A percentile compares a stretch with the other conserved stretches of the same genome.
Conservation (phyloP, 1,140 invertebrate genomes). For the Lasaia peninsularis region DNA sequence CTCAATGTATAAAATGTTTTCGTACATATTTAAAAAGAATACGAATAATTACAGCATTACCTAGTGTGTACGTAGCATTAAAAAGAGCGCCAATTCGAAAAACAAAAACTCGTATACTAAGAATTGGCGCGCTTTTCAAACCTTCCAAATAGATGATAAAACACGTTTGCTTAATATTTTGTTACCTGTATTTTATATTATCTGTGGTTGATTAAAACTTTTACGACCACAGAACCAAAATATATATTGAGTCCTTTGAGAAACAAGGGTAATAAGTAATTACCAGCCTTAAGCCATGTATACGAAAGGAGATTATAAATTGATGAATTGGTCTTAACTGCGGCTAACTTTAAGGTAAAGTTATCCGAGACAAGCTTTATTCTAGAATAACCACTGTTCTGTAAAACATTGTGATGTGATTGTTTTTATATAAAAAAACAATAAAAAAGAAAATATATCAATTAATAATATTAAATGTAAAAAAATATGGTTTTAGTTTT, state of each 20-base stretch:
- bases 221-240: conserved; percentile 34
- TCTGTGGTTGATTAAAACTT: conserved; percentile 19
- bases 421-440: conserved; percentile 26
- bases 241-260: conserved; percentile 30
- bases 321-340: conserved; percentile 55
- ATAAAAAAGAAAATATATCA: conserved; percentile 3
- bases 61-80: conserved; percentile 3
- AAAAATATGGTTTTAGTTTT: conserved; percentile 3
- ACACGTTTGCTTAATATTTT: conserved; percentile 30
- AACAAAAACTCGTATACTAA: conserved; percentile 21
- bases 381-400: conserved; percentile 52
- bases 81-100: conserved; percentile 11
- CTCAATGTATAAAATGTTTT: too few species aligned
- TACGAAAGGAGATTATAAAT: conserved; percentile 67
- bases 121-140: conserved; percentile 32
- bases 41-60: background rate
- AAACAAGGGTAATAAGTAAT: conserved; percentile 45
- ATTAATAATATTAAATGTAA: background rate
- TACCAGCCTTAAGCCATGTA: conserved; percentile 74
- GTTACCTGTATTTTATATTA: conserved; percentile 36
- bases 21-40: background rate
- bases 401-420: conserved; percentile 40
- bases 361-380: conserved; percentile 70
- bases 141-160: conserved; percentile 19
- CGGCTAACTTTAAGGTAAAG: conserved; percentile 54